phyloP scores from a whole-genome alignment of 2,797 vertebrate genomes.

The Chiloscyllium punctatum region DNA sequence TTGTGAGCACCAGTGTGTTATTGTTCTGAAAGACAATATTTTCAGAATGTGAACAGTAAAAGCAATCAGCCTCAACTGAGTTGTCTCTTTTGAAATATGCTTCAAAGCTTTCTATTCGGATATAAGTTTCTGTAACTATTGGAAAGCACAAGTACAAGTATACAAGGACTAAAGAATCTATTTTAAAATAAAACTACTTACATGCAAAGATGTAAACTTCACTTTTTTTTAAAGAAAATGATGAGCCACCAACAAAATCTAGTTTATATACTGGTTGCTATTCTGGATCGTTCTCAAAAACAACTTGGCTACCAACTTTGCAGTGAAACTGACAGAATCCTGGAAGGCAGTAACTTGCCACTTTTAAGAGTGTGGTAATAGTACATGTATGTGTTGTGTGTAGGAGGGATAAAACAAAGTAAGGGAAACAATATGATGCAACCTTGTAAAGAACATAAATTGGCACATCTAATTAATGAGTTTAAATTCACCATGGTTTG shows the following conservation, averaged over 20 bases:
- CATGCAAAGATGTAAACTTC: not conserved
- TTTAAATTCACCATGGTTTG: not conserved
- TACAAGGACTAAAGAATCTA: not conserved
- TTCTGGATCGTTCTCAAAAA: not conserved
- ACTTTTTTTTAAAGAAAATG: not conserved
- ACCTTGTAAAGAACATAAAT: not conserved
- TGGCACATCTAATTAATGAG: not conserved
- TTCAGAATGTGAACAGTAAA: not conserved
- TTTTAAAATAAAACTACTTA: not conserved
- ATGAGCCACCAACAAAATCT: not conserved
- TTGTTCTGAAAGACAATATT: not conserved
- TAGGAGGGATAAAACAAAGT: not conserved
- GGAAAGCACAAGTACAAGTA: not conserved
- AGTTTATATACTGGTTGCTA: not conserved
- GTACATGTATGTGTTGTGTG: not conserved
- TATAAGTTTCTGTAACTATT: not conserved
- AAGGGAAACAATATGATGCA: not conserved
- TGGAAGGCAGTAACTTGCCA: not conserved
- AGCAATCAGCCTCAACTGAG: not conserved
- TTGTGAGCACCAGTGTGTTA: not conserved
- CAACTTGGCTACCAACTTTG: not conserved
- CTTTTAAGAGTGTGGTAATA: not conserved
- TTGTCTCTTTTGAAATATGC: not conserved
- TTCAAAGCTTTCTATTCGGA: not conserved
- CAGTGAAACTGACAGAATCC: not conserved